Percentiles rank a stretch among this genome's conserved stretches.
These are phyloP conservation scores for Tetramorium alpestre DNA, from an alignment of 1,140 invertebrate genomes.

Conservation along the genomic window DNA sequence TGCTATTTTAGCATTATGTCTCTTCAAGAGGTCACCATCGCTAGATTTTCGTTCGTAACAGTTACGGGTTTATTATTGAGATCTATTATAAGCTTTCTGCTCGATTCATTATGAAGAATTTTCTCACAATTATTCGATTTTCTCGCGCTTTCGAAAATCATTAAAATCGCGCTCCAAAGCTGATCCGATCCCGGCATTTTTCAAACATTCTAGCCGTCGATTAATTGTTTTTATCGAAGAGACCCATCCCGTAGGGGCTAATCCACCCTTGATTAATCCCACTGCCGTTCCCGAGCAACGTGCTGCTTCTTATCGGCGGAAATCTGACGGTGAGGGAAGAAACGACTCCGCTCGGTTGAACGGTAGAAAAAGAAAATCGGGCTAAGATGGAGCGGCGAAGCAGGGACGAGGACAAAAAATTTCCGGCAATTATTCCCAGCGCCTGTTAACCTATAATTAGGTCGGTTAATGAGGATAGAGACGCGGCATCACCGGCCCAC, in stretches of 20 bases:
- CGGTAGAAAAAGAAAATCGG: slow-evolving; percentile 45
- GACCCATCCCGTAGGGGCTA: slow-evolving; percentile 57
- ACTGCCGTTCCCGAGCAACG: slow-evolving; percentile 38
- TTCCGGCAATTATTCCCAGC: slow-evolving; percentile 60
- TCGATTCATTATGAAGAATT: neutral
- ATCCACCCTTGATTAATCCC: slow-evolving; percentile 71
- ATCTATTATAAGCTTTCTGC: neutral
- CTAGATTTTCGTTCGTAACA: neutral
- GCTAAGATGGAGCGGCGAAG: slow-evolving; percentile 32
- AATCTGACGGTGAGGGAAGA: slow-evolving; percentile 62
- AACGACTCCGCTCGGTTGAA: slow-evolving; percentile 28
- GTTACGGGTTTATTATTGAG: slow-evolving; percentile 1
- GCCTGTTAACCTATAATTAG: slow-evolving; percentile 62
- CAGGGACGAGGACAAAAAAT: slow-evolving; percentile 34
- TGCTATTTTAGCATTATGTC: neutral
- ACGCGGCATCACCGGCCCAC: slow-evolving; percentile 5
- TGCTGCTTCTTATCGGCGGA: slow-evolving; percentile 63
- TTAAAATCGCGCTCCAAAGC: slow-evolving; percentile 37
- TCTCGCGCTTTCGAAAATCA: slow-evolving; percentile 5
- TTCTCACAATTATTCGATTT: slow-evolving; percentile 40
- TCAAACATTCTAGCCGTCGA: slow-evolving; percentile 64
- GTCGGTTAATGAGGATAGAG: slow-evolving; percentile 58
- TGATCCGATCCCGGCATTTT: slow-evolving; percentile 62
- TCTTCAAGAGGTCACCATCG: neutral
- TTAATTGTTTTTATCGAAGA: slow-evolving; percentile 73